Evolutionary conservation across 2,797 vertebrate species (phyloP), one percentile per base, ranked within the genome.

Genomic region (Fistularia tabacaria): DNA sequence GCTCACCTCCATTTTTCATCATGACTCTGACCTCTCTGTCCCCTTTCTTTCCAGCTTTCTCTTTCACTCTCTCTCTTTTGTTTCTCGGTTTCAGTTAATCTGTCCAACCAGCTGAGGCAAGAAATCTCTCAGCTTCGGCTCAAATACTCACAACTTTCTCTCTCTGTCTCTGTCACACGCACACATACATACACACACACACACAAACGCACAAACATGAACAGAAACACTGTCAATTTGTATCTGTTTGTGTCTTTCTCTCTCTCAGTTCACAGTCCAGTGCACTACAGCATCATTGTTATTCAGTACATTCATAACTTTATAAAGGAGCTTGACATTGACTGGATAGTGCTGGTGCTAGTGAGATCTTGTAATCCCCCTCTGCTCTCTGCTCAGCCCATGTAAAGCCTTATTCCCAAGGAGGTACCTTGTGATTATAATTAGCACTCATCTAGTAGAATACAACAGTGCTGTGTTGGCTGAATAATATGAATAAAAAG

Each of bases 321-420:
- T 59, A 71, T 48, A 54, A 54, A 54, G 58, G 15, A 62, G 57
- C 66, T 69, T 57, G 43, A 42, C 66, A 38, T 74, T 39, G 56
- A 59, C 57, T 50, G 49, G 75, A 58, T 49, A 39, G 56, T 46
- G 45, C 57, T 50, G 42, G 64, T 38, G 74, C 57, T 46, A 58
- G 53, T 39, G 68, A 80, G 73, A 79, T 64, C 57, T 76, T 3
- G 15, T 80, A 77, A 76, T 81, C 79, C 66, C 79, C 66, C 77
- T 9, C 42, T 44, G 57, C 70, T 73, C 64, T 64, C 50, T 59
- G 65, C 45, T 36, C 10, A 8, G 46, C 49, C 45, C 46, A 64
- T 10, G 53, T 56, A 75, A 74, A 77, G 66, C 73, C 63, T 44
- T 45, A 51, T 73, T 69, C 66, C 69, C 66, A 46, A 25, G 49